These are phyloP conservation scores for Isichthys henryi DNA, from an alignment of 2,113 vertebrate genomes.

Conservation along the genomic window DNA sequence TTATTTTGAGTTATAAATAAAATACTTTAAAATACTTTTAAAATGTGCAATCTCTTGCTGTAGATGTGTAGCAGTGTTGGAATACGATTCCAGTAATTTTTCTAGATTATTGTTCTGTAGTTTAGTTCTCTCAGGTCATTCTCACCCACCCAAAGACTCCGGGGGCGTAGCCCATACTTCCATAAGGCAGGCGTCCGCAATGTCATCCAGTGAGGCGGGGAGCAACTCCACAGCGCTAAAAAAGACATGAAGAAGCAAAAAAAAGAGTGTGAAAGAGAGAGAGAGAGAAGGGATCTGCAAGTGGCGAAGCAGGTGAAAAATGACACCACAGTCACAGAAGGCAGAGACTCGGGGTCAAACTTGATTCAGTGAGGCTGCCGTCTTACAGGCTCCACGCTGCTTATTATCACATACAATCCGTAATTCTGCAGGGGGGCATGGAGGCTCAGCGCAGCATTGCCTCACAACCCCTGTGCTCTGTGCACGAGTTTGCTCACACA, in stretches of 20 bases:
- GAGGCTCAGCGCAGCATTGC: not conserved
- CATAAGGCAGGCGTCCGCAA: conserved; percentile 2
- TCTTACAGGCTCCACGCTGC: not conserved
- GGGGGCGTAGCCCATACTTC: conserved; percentile 45
- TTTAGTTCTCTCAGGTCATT: not conserved
- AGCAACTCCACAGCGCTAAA: conserved; percentile 34
- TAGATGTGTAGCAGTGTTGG: not conserved
- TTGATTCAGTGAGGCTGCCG: not conserved
- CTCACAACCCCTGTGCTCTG: not conserved
- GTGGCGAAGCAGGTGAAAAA: not conserved
- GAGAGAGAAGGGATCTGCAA: not conserved
- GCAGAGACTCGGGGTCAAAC: not conserved
- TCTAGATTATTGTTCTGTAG: not conserved
- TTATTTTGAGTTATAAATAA: not conserved
- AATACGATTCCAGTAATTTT: not conserved
- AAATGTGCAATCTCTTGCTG: not conserved
- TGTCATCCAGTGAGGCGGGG: not conserved
- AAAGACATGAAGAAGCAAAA: not conserved
- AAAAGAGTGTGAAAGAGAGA: not conserved
- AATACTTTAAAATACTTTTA: not conserved
- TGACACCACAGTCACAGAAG: not conserved
- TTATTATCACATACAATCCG: not conserved
- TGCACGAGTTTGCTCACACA: not conserved
- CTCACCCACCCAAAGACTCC: conserved; percentile 26
- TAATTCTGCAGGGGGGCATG: not conserved